Base-by-base conservation (phyloP, 2,888 invertebrate species). In the Pammene fasciana region DNA sequence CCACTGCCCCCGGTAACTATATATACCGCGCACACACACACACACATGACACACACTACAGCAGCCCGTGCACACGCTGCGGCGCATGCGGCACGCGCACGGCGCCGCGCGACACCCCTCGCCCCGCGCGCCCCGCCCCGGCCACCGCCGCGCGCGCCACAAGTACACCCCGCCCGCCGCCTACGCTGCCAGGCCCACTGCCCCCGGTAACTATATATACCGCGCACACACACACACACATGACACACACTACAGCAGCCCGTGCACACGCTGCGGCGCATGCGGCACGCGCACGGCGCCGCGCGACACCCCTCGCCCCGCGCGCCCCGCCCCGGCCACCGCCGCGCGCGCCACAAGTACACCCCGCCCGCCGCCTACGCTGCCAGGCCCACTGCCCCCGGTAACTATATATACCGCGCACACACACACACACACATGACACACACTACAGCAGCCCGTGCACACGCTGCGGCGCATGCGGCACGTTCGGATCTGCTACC, bases 71-170 rank as follows among this genome's bases (percentile, higher is more conserved):
- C 1, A 26, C 26, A 26, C 26, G 26, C 26, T 98, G 70, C 93
- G 97, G 75, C 94, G 98, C 92, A 98, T 98, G 97, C 82, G 91
- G 77, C 3, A 82, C 71, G 43, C 67, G 68, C 67, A 74, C 73
- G 75, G 34, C 16, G 50, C 4, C 54, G 81, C 76, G 34, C 74
- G 74, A n/a, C 74, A 74, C 36, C 75, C 75, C 52, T 18, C 11
- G 41, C 41, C 41, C 7, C 59, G 45, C 59, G 59, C 59, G 59
- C 45, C 45, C 7, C 59, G 26, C 26, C 45, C 45, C 45, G 82
- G 92, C 89, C 72, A 84, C 88, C 71, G 76, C 70, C 73, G 72
- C 79, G 70, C 76, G 75, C 61, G 67, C 46, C 73, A 54, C 74
- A 45, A 54, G 64, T 61, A 68, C 78, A 56, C 75, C 75, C 43